Conservation (phyloP, 2,113 vertebrate genomes). For the Micronycteris hirsuta region DNA sequence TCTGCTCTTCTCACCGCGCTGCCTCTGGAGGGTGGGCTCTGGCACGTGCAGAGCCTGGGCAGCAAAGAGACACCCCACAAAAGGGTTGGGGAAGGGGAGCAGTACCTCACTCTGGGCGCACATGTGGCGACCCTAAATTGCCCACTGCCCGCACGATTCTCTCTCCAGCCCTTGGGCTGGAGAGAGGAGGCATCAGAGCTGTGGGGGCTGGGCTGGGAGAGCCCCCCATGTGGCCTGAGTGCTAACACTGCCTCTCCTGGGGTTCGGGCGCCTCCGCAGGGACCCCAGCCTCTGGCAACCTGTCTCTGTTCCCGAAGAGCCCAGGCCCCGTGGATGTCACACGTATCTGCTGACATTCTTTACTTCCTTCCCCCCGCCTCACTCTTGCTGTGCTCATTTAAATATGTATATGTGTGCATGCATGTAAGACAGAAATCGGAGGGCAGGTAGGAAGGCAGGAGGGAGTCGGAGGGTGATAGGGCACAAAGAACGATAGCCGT, state of each 20-base stretch:
- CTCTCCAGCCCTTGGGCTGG: not conserved
- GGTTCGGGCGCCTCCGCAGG: not conserved
- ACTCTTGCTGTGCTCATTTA: not conserved
- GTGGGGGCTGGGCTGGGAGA: too few relatives aligned
- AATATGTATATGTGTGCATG: not conserved
- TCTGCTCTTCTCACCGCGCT: not conserved
- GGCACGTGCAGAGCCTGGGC: not conserved
- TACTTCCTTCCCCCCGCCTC: not conserved
- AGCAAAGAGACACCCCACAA: not conserved
- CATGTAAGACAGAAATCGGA: not conserved
- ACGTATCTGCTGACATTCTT: not conserved
- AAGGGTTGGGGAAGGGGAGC: not conserved
- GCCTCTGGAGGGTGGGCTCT: not conserved
- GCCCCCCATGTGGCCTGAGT: too few relatives aligned
- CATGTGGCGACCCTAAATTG: not conserved
- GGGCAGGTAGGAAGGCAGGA: not conserved
- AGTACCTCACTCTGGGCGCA: not conserved
- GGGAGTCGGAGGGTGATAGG: too few relatives aligned
- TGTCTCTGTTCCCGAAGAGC: not conserved
- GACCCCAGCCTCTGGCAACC: not conserved
- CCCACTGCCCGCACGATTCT: not conserved
- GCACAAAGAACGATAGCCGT: not conserved
- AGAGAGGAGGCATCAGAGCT: too few relatives aligned
- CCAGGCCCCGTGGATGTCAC: not conserved
- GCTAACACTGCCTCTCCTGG: too few relatives aligned